phyloP scores from a whole-genome alignment of 1,140 invertebrate genomes.

The Colletes latitarsis region DNA sequence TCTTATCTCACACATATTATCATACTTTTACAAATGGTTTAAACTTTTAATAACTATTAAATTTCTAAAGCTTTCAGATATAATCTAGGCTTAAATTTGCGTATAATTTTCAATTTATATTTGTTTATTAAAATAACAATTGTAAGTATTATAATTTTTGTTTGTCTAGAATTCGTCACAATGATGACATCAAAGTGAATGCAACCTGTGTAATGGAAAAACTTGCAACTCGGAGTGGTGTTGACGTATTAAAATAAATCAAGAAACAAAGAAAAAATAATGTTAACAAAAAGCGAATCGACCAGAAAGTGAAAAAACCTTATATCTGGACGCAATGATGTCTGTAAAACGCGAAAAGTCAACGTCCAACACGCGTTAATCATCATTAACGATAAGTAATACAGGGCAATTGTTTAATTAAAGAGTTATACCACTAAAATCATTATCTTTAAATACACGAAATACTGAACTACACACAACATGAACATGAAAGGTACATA shows the following conservation, averaged over 20 bases:
- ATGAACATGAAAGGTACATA: conserved; percentile 41
- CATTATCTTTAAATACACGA: conserved; percentile 65
- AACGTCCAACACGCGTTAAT: conserved; percentile 73
- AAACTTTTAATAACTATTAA: background rate
- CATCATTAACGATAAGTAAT: conserved; percentile 70
- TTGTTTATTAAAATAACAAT: background rate
- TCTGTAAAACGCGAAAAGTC: conserved; percentile 78
- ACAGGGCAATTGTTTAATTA: conserved; percentile 70
- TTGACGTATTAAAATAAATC: conserved; percentile 79
- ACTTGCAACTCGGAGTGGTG: conserved; percentile 81
- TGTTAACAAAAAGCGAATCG: conserved; percentile 66
- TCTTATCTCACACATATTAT: background rate
- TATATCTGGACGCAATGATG: conserved; percentile 80
- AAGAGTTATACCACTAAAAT: conserved; percentile 65
- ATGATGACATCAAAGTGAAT: conserved; percentile 99
- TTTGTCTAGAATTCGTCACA: conserved; percentile 97
- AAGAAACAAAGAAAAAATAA: conserved; percentile 69
- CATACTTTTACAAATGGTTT: background rate
- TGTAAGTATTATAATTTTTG: conserved; percentile 67
- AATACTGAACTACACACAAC: conserved; percentile 54
- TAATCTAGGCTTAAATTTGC: background rate
- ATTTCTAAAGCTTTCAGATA: background rate
- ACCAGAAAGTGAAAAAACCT: conserved; percentile 74
- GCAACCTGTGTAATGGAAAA: conserved; percentile 78
- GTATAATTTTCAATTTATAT: background rate